These are phyloP conservation scores for Callipepla californica DNA, from an alignment of 2,113 vertebrate genomes.

Conservation along the genomic window DNA sequence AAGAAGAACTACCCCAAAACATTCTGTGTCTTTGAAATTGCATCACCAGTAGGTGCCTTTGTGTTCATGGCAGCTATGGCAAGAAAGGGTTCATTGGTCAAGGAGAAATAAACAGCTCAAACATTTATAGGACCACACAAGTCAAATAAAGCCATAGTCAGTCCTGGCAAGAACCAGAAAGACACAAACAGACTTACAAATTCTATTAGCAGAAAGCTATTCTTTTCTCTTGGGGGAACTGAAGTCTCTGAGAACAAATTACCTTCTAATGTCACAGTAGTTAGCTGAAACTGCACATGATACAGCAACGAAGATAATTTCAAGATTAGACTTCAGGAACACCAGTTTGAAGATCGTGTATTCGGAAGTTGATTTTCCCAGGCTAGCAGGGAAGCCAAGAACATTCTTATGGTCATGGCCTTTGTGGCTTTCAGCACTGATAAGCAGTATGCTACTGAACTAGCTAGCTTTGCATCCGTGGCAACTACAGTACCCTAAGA, in stretches of 20 bases:
- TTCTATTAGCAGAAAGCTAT: not conserved
- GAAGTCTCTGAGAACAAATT: not conserved
- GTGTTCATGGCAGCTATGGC: not conserved
- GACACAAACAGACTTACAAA: not conserved
- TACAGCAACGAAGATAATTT: not conserved
- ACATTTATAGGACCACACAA: not conserved
- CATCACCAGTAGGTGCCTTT: fast-evolving
- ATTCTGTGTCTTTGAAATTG: not conserved
- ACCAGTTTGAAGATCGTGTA: not conserved
- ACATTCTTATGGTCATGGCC: not conserved
- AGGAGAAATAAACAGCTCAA: not conserved
- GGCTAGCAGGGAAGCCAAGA: not conserved
- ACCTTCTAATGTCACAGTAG: not conserved
- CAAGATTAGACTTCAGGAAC: not conserved
- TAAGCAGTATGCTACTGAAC: not conserved
- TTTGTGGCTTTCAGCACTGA: not conserved
- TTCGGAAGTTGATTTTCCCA: not conserved
- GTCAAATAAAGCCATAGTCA: not conserved
- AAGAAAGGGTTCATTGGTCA: not conserved
- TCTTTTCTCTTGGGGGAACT: not conserved
- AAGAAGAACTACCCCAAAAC: not conserved
- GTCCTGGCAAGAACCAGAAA: not conserved
- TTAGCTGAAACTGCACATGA: not conserved
- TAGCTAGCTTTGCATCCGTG: not conserved
- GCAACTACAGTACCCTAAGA: not conserved